Percentiles rank a stretch among this genome's conserved stretches.
phyloP scores from a whole-genome alignment of 2,888 invertebrate genomes.

The Liposcelis brunnea region DNA sequence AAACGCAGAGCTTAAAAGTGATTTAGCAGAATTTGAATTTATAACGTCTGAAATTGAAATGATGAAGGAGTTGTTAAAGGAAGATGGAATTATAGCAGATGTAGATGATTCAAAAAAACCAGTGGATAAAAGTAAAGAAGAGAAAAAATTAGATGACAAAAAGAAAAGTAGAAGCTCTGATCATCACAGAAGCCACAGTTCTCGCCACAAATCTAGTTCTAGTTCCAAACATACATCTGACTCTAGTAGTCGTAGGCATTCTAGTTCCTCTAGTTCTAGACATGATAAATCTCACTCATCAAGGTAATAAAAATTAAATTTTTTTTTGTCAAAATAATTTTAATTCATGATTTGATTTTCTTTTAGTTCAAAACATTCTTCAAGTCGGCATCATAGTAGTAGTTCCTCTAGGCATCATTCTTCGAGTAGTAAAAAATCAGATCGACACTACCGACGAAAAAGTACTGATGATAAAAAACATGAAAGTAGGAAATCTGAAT shows the following conservation, averaged over 20 bases:
- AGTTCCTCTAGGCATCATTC: no score
- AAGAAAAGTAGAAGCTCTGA: slow-evolving; percentile 8
- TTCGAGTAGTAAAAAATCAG: slow-evolving; percentile 23
- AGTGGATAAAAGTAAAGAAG: slow-evolving; percentile 22
- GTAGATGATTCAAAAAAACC: no score
- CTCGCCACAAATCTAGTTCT: no score
- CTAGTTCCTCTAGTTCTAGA: slow-evolving; percentile 6
- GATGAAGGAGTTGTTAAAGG: slow-evolving; percentile 25
- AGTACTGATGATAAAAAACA: slow-evolving; percentile 13
- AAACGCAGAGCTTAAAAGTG: slow-evolving; percentile 5
- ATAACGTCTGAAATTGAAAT: slow-evolving; percentile 25
- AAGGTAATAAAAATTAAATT: no score
- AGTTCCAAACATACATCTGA: slow-evolving; percentile 2
- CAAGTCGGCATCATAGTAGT: no score
- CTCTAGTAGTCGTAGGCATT: background rate
- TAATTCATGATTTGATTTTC: slow-evolving; percentile 20
- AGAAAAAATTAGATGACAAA: slow-evolving; percentile 12
- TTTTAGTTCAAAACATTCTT: no score
- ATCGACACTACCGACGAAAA: slow-evolving; percentile 18
- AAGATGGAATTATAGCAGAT: no score
- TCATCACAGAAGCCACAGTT: background rate
- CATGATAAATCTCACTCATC: no score
- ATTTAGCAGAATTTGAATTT: slow-evolving; percentile 4
- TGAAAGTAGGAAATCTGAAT: slow-evolving; percentile 2
- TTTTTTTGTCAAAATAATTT: no score